These are phyloP conservation scores for Heliconius nattereri DNA, from an alignment of 1,140 invertebrate genomes.

Conservation along the genomic window DNA sequence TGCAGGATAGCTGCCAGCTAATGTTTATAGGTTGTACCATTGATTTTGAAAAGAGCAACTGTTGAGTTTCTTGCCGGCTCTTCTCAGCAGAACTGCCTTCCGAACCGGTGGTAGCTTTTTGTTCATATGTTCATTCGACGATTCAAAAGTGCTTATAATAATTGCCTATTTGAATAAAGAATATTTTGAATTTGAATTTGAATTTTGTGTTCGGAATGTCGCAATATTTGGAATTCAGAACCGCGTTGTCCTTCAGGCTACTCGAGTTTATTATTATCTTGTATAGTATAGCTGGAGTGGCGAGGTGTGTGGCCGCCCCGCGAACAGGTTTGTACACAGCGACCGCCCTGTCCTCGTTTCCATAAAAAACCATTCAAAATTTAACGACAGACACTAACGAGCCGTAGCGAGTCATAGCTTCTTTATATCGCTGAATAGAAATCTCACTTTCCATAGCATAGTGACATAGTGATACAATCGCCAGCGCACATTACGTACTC, in stretches of 20 bases:
- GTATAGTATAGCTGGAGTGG: slow-evolving; percentile 36
- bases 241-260: slow-evolving; percentile 36
- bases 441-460: slow-evolving; percentile 68
- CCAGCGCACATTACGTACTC: slow-evolving; percentile 39
- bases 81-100: too few relatives aligned
- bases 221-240: slow-evolving; percentile 27
- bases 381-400: slow-evolving; percentile 61
- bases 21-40: too few relatives aligned
- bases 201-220: too few relatives aligned
- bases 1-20: too few relatives aligned
- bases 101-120: too few relatives aligned
- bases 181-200: too few relatives aligned
- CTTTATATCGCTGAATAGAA: slow-evolving; percentile 54
- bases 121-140: too few relatives aligned
- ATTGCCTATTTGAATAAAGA: too few relatives aligned
- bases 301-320: slow-evolving; percentile 64
- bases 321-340: slow-evolving; percentile 59
- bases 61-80: too few relatives aligned
- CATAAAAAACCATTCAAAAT: slow-evolving; percentile 70
- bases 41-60: too few relatives aligned
- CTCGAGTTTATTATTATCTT: slow-evolving; percentile 37
- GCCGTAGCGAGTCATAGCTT: slow-evolving; percentile 41
- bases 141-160: too few relatives aligned
- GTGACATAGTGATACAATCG: slow-evolving; percentile 61
- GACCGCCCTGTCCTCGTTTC: slow-evolving; percentile 41